Evolutionary conservation across 2,113 vertebrate species (phyloP).

Genomic region (Tetrax tetrax): DNA sequence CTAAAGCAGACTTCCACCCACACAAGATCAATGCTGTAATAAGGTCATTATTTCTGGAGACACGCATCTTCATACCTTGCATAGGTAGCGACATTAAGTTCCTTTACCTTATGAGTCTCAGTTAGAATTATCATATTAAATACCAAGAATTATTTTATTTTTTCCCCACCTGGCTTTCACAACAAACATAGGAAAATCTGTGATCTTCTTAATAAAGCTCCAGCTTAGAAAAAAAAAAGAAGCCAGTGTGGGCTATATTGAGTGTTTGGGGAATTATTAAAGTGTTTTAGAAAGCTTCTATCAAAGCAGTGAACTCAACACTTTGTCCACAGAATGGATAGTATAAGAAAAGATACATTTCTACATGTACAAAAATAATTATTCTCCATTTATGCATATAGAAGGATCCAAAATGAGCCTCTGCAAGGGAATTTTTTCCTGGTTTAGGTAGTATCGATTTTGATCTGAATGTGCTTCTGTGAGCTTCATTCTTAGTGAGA

Average conservation of each 20-base stretch:
- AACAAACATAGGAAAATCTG: not conserved
- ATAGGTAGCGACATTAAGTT: not conserved
- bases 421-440: not conserved
- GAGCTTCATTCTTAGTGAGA: not conserved
- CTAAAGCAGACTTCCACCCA: not conserved
- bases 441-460: not conserved
- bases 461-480: not conserved
- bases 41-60: constrained; percentile 19
- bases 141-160: not conserved
- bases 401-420: not conserved
- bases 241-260: not conserved
- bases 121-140: constrained; percentile 21
- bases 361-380: not conserved
- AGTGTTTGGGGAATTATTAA: not conserved
- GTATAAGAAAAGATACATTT: not conserved
- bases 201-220: not conserved
- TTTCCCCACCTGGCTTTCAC: not conserved
- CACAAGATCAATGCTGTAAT: not conserved
- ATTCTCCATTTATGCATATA: not conserved
- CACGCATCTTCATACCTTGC: not conserved
- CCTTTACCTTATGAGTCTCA: not conserved
- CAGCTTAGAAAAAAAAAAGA: not conserved
- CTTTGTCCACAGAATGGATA: not conserved
- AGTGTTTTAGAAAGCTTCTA: not conserved
- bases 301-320: not conserved